These are phyloP conservation scores for Delphinapterus leucas DNA, from an alignment of 2,113 vertebrate species.

Conservation along the genomic window DNA sequence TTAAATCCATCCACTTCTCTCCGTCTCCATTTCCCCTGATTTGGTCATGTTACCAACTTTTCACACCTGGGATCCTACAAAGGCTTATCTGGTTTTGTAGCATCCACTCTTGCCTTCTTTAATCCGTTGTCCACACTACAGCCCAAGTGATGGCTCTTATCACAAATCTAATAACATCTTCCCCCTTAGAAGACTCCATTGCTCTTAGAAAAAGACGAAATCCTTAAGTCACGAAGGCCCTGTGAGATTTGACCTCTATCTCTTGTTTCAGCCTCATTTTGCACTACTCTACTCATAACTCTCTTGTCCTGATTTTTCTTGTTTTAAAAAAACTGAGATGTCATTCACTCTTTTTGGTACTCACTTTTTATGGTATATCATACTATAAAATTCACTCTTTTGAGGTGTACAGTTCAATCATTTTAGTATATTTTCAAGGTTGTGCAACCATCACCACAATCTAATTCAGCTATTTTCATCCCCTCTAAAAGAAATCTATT, in stretches of 20 bases:
- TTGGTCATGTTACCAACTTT: background rate
- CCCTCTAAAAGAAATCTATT: background rate
- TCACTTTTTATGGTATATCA: background rate
- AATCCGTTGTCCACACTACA: background rate
- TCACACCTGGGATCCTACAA: background rate
- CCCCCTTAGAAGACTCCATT: background rate
- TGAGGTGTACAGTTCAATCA: background rate
- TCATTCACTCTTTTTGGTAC: background rate
- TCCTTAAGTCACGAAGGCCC: background rate
- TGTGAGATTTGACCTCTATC: background rate
- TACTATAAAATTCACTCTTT: background rate
- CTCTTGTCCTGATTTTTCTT: background rate
- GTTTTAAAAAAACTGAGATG: background rate
- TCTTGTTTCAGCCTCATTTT: background rate
- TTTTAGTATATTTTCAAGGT: background rate
- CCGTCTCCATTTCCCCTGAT: background rate
- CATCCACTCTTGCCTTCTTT: background rate
- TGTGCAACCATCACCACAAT: background rate
- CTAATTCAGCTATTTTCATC: background rate
- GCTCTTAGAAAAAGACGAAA: background rate
- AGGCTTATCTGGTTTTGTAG: background rate
- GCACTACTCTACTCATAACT: background rate
- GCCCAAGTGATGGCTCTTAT: background rate
- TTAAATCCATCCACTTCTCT: background rate
- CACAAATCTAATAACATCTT: background rate